Base-by-base conservation (phyloP, 2,888 invertebrate genomes). In the Pristionchus exspectatus region DNA sequence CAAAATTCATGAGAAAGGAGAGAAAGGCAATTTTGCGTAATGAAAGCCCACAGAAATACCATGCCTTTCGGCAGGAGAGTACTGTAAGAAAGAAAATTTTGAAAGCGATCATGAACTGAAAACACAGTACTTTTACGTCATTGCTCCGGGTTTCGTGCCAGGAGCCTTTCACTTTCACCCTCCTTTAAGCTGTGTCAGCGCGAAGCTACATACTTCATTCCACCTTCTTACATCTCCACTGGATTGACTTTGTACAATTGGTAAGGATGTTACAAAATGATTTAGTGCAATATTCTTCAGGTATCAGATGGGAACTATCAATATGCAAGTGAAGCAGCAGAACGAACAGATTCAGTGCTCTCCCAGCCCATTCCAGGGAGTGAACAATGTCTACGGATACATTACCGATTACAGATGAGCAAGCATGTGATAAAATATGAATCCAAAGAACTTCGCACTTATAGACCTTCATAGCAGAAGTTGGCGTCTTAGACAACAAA, bases 371-470 rank as follows among this genome's bases (percentile, higher is more conserved):
- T 74, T 74, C 33, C 69, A 72, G 16, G 63, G 63, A 21, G 63
- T 63, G n/a, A 63, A 63, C 63, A 69, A 74, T 74, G 24, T 38
- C 38, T 74, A 74, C 21, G 74, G 74, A 38, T 74, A 74, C 9
- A 38, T 74, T 24, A 74, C 74, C 10, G 74, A 74, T 74, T 74
- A 38, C 38, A 21, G 2, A 38, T 21, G 5, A 38, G 27, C 12
- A 14, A 12, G 16, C 7, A 9, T 33, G 18, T 14, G 12, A 69
- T 69, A 69, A 69, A 69, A 30, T 2, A 59, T 56, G 56, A 56
- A 56, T 56, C 18, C 56, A 5, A 18, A 56, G 56, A 16, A 56
- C 24, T 59, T 21, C 21, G 18, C n/a, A 63, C n/a, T 63, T 63
- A 56, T 10, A 44, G 44, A 56, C 56, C 12, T 18, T 21, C 56